Evolutionary conservation across 2,797 vertebrate genomes (phyloP), one percentile per base, ranked within the genome.

Genomic region (Siniperca scherzeri): DNA sequence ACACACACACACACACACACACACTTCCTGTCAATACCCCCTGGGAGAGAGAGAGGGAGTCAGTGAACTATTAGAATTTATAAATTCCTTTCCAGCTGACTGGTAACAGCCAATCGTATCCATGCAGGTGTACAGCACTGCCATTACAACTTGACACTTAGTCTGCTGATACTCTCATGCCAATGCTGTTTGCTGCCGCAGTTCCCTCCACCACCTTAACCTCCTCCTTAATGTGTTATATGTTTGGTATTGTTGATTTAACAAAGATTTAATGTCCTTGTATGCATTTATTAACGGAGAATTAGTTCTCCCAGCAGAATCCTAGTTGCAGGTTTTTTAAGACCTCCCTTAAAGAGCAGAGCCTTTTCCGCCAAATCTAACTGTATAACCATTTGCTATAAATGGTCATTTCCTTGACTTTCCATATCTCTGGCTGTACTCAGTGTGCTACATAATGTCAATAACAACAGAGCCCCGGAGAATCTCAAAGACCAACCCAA

Each of bases 11-110:
- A 60, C 60, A 44, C 67, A 55, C 64, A 60, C 60, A 44, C 66
- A 64, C 44, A 36, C 71, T 73, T 78, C 44, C 62, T 74, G 77
- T 80, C 22, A 53, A 66, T 56, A 57, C 27, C 13, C 22, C 42
- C 80, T 89, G 70, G 1, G 9, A 80, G 17, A 70, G n/a, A 53
- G 2, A 60, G 38, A 36, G 22, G 19, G 40, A 25, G 14, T 57
- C n/a, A 30, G 36, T 6, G 10, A 62, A 44, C 10, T 4, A 53
- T 68, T n/a, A 60, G 4, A 62, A 59, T 14, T 38, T n/a, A 53
- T 36, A 4, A 27, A 61, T 66, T 74, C 14, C 52, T 57, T 67
- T 77, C 27, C 21, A 74, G 64, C 36, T 78, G 17, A 62, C 12
- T 19, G 0, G 21, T 62, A 19, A 53, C 4, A 12, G 42, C 13